These are phyloP conservation scores for Muscicapa striata DNA, from an alignment of 2,797 vertebrate species.

Conservation along the genomic window DNA sequence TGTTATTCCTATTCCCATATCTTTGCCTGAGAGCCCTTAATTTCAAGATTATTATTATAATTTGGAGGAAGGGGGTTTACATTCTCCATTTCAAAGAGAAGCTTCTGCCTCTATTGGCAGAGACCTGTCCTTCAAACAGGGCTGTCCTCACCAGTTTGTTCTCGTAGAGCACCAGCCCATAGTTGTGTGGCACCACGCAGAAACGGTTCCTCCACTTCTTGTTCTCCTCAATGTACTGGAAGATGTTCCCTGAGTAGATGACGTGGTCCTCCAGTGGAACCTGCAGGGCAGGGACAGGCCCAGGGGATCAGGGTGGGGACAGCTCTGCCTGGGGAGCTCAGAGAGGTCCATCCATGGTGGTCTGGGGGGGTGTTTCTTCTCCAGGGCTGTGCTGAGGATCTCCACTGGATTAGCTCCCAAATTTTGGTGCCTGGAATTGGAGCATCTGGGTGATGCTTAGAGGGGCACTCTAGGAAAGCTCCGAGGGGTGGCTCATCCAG, in stretches of 20 bases:
- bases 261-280: slow-evolving; percentile 85
- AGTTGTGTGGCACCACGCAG: slow-evolving; percentile 87
- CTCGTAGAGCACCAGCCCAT: slow-evolving; percentile 86
- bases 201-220: slow-evolving; percentile 95
- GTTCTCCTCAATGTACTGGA: slow-evolving; percentile 93
- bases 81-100: no score
- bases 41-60: no score
- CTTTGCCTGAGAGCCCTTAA: no score
- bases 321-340: background rate
- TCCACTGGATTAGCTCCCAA: background rate
- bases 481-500: background rate
- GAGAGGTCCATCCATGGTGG: rapidly evolving
- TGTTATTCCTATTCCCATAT: no score
- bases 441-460: background rate
- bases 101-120: no score
- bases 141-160: slow-evolving; percentile 85
- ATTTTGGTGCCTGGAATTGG: background rate
- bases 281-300: slow-evolving; percentile 64
- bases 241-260: slow-evolving; percentile 93
- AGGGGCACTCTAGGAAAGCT: background rate
- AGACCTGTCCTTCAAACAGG: no score
- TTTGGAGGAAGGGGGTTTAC: no score
- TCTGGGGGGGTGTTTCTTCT: background rate
- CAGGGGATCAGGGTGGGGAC: rapidly evolving
- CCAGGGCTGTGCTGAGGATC: background rate